These are phyloP conservation scores for Drosophila yooni DNA, from an alignment of 2,888 invertebrate species.

Conservation along the genomic window DNA sequence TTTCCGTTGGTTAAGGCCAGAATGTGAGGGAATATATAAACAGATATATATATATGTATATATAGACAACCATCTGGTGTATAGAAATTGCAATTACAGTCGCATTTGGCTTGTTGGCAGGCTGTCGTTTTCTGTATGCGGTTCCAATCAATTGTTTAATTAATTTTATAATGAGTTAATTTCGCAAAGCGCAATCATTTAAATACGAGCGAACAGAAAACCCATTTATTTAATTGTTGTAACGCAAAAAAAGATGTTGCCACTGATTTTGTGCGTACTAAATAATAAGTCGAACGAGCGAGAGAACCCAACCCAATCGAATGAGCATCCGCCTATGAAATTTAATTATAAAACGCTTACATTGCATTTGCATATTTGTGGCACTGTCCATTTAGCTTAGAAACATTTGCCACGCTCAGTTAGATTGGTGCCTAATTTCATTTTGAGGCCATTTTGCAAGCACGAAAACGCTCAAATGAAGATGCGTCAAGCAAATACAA, in stretches of 20 bases:
- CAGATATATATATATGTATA: background rate
- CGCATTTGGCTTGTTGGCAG: constrained; percentile 30
- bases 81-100: constrained; percentile 59
- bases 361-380: constrained; percentile 70
- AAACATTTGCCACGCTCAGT: constrained; percentile 66
- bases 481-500: constrained; percentile 9
- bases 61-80: constrained; percentile 10
- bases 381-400: constrained; percentile 52
- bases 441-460: constrained; percentile 41
- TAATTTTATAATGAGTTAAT: constrained; percentile 83
- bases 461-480: constrained; percentile 23
- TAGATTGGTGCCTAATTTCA: constrained; percentile 54
- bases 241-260: constrained; percentile 6
- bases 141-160: constrained; percentile 79
- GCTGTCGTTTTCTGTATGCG: constrained; percentile 20
- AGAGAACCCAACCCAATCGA: constrained; percentile 7
- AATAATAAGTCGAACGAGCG: constrained; percentile 42
- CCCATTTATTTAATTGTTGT: constrained; percentile 53
- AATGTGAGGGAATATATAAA: background rate
- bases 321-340: constrained; percentile 53
- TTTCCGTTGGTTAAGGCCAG: constrained; percentile 52
- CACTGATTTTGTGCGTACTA: constrained; percentile 51
- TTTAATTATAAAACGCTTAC: constrained; percentile 79
- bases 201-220: constrained; percentile 41
- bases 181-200: constrained; percentile 71